A percentile compares a stretch with the other conserved stretches of the same genome.
Evolutionary conservation across 2,113 vertebrate genomes (phyloP).

Genomic region (Morone chrysops): DNA sequence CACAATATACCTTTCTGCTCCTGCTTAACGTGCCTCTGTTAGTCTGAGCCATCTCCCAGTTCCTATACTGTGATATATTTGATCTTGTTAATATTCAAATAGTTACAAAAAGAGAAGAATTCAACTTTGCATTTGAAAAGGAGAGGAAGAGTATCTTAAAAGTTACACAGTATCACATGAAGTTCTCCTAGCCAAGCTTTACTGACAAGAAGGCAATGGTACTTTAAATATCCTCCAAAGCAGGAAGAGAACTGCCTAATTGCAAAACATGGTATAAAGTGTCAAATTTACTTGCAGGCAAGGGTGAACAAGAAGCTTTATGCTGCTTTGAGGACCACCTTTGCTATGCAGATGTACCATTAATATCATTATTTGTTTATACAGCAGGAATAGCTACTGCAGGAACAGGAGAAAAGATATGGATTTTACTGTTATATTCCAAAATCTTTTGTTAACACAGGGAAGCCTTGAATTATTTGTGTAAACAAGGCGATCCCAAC

Average conservation of each 20-base stretch:
- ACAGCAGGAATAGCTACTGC: not conserved
- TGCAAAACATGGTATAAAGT: not conserved
- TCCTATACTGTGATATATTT: too few species aligned
- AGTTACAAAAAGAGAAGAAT: not conserved
- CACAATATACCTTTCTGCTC: too few species aligned
- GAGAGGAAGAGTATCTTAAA: not conserved
- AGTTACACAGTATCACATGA: not conserved
- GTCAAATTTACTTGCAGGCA: not conserved
- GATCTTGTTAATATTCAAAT: too few species aligned
- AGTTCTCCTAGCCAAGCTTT: not conserved
- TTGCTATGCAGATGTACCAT: not conserved
- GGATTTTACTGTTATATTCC: slow-evolving; percentile 3
- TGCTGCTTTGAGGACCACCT: not conserved
- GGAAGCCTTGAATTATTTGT: slow-evolving; percentile 12
- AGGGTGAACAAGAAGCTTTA: not conserved
- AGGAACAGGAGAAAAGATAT: not conserved
- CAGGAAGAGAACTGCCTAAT: not conserved
- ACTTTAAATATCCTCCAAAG: not conserved
- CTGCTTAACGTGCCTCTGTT: too few species aligned
- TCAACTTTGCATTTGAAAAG: not conserved
- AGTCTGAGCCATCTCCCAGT: too few species aligned
- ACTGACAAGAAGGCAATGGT: not conserved
- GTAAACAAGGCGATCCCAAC: slow-evolving; percentile 29
- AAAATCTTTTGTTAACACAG: slow-evolving; percentile 23
- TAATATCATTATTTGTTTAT: slow-evolving; percentile 18